These are phyloP conservation scores for Poecilus cupreus DNA, from an alignment of 2,888 invertebrate genomes.

Conservation along the genomic window DNA sequence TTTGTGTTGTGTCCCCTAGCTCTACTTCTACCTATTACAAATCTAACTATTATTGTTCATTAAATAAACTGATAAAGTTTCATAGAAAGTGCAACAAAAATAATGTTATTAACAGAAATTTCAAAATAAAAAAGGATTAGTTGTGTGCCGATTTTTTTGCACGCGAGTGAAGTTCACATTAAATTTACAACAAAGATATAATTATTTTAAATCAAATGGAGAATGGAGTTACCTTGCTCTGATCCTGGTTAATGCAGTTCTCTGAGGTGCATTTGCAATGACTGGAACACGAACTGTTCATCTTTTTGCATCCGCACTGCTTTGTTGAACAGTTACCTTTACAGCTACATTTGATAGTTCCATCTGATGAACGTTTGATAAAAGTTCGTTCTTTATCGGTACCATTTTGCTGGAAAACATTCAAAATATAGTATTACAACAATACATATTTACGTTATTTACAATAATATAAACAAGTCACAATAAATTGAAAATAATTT, in stretches of 20 bases:
- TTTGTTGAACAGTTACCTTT: constrained; percentile 76
- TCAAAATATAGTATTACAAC: background rate
- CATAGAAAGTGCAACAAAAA: too few species aligned
- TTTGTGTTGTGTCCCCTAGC: too few species aligned
- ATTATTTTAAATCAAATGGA: background rate
- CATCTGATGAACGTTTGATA: constrained; percentile 76
- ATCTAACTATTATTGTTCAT: too few species aligned
- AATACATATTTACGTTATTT: background rate
- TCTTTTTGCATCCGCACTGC: constrained; percentile 78
- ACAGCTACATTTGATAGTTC: constrained; percentile 78
- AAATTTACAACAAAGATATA: too few species aligned
- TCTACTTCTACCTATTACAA: too few species aligned
- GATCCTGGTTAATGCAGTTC: constrained; percentile 70
- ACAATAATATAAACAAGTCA: too few species aligned
- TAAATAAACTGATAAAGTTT: too few species aligned
- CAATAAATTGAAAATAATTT: too few species aligned
- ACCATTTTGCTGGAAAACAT: background rate
- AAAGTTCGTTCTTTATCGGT: background rate
- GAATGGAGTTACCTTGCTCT: background rate
- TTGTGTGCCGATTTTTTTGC: too few species aligned
- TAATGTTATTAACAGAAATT: too few species aligned
- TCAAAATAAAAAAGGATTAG: too few species aligned
- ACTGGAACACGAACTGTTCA: constrained; percentile 71
- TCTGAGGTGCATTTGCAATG: constrained; percentile 76
- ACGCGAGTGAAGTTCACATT: too few species aligned